Evolutionary conservation across 1,140 invertebrate species (phyloP), one percentile per base, ranked within the genome.

Genomic region (Cydia splendana): DNA sequence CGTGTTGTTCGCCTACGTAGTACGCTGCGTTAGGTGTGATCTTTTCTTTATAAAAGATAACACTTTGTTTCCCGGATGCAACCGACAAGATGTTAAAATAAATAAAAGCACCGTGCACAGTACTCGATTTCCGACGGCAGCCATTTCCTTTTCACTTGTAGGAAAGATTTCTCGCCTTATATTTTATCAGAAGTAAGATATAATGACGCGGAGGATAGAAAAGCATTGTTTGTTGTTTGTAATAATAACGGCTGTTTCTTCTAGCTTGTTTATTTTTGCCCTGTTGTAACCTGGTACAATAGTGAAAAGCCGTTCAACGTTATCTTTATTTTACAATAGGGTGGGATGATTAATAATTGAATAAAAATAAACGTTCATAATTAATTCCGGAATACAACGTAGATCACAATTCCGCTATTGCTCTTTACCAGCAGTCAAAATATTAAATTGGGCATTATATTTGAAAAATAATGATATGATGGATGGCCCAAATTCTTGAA

Each of bases 11-110:
- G n/a, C n/a, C n/a, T n/a, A n/a, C n/a, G n/a, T n/a, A n/a, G n/a
- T n/a, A n/a, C n/a, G n/a, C n/a, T n/a, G n/a, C n/a, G n/a, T n/a
- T 65, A 75, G 69, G 76, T 85, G 85, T 87, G 83, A 77, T 79
- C 76, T 82, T 80, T 84, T 84, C 78, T 79, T 78, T 81, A 80
- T 76, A 78, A 79, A 83, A 81, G 81, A 85, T 85, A 71, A 71
- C 67, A 71, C 67, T 71, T 42, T 85, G 83, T 84, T 80, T 81
- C 78, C 85, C 85, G 85, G 86, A 87, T 84, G 80, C 82, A 80
- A 76, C 76, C 79, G 83, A 85, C 82, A 85, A 81, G 82, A 85
- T 81, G 80, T 85, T 84, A 82, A 87, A 87, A 84, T 86, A 87
- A 85, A 85, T 85, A 84, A 84, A 86, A 80, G 81, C 77, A 76